Base-by-base conservation (phyloP, 1,140 invertebrate species). In the Tyrophagus putrescentiae region DNA sequence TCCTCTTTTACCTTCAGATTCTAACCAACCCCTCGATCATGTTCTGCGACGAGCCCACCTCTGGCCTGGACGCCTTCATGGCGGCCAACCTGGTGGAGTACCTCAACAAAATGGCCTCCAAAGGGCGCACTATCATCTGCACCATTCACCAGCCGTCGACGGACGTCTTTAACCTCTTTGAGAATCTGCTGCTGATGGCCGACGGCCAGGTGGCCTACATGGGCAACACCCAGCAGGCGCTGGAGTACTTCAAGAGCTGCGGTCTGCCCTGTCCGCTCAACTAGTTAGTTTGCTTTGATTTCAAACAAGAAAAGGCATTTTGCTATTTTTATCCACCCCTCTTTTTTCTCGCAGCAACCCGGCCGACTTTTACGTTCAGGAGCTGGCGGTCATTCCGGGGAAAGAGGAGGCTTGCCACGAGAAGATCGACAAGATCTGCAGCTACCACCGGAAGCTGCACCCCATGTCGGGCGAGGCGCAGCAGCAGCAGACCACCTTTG, bases 11-110 rank as follows among this genome's bases (percentile, higher is more conserved):
- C 68, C 66, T 65, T 69, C 71, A 90, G 84, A 74, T 96, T 18
- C 74, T 97, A 27, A 96, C 90, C 0, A 85, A 97, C 75, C 93
- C 94, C 1, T 84, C 88, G 1, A 72, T 98, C 33, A 80, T 98
- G 79, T 92, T 98, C 69, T 96, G 92, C 71, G 94, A 98, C 70
- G 94, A 98, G 69, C 92, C 93, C 1, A 98, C 94, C 0, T 94
- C 76, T 23, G 78, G 94, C 79, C 71, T 96, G 42, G 93, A 98
- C 71, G 87, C 91, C 0, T 91, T 82, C 67, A 93, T 91, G 68
- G 92, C 92, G 0, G 81, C 84, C 64, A 94, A 88, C 70, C 85
- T 96, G n/a, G 81, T 96, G n/a, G 81, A 82, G 67, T 83, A 87
- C 63, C 71, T 91, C 61, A 87, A 65, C 36, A 60, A 67, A 11